Conservation (phyloP, 2,113 vertebrate species). For the Orycteropus afer region DNA sequence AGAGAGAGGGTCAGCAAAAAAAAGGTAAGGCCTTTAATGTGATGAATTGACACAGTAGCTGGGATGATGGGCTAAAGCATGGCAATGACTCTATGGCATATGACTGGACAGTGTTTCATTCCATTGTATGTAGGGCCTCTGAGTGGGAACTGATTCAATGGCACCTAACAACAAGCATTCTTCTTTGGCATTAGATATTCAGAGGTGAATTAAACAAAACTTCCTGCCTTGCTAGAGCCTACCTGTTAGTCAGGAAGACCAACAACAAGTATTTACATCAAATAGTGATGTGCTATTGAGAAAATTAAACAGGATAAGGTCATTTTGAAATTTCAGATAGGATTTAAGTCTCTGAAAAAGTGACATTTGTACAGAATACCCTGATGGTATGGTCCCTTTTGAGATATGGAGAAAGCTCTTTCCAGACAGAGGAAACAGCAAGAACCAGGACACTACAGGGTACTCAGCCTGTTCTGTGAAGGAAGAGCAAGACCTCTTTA, state of each 20-base stretch:
- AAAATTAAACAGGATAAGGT: neutral
- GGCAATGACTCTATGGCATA: no score
- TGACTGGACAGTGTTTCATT: no score
- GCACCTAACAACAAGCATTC: no score
- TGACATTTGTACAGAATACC: neutral
- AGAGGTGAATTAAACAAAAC: neutral
- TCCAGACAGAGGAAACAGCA: neutral
- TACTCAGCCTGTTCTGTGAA: neutral
- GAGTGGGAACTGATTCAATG: no score
- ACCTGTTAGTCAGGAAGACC: neutral
- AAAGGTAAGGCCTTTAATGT: no score
- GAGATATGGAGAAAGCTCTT: neutral
- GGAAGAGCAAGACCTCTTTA: neutral
- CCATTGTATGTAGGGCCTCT: no score
- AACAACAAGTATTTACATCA: neutral
- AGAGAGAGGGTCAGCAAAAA: no score
- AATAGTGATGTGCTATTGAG: no score
- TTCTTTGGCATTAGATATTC: neutral
- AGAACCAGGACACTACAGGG: neutral
- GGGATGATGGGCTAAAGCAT: no score
- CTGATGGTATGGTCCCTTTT: rapidly evolving
- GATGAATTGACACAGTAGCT: no score
- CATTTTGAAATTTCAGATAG: neutral
- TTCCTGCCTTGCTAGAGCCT: neutral
- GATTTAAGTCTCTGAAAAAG: neutral